phyloP scores from a whole-genome alignment of 2,888 invertebrate species.

The Salticus scenicus region DNA sequence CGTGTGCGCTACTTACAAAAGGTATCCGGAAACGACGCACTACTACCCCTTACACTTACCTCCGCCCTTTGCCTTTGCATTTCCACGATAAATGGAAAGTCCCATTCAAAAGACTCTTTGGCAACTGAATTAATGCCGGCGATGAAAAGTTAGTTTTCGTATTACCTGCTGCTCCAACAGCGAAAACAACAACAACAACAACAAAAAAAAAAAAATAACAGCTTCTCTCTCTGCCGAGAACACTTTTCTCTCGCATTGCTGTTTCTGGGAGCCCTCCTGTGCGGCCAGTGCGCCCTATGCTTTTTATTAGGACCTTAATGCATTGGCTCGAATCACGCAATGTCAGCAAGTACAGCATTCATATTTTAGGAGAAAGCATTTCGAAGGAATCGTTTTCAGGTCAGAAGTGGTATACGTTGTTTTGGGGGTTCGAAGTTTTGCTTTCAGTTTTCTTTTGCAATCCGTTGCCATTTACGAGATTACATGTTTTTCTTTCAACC shows the following conservation, averaged over 20 bases:
- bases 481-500: no score
- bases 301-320: constrained; percentile 25
- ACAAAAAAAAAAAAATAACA: no score
- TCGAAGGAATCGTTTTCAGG: not conserved
- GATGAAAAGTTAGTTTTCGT: constrained; percentile 60
- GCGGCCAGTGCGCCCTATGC: not conserved
- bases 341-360: constrained; percentile 25
- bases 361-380: constrained; percentile 6
- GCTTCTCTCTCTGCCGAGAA: constrained; percentile 11
- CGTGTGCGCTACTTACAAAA: no score
- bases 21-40: no score
- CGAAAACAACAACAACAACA: not conserved
- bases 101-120: not conserved
- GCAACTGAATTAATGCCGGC: constrained; percentile 43
- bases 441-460: not conserved
- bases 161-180: constrained; percentile 5
- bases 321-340: constrained; percentile 43
- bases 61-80: no score
- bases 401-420: no score
- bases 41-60: no score
- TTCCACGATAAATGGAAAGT: no score
- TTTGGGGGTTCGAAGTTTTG: not conserved
- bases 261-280: not conserved
- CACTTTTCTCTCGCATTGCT: constrained; percentile 20
- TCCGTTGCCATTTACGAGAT: no score